These are phyloP conservation scores for Harpagoxenus sublaevis DNA, from an alignment of 2,888 invertebrate genomes.

Conservation along the genomic window DNA sequence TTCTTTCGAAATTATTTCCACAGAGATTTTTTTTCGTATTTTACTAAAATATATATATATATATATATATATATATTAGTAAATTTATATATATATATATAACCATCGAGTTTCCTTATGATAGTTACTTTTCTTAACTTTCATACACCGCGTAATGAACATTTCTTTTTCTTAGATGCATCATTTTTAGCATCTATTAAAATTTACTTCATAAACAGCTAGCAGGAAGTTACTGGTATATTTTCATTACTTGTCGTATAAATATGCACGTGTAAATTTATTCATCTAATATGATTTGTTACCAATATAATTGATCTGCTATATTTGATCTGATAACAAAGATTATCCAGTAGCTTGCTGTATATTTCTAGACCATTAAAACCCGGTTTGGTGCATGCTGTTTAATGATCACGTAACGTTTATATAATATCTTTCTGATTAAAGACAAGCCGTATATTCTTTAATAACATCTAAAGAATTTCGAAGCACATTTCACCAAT, in stretches of 20 bases:
- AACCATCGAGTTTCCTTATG: slow-evolving; percentile 46
- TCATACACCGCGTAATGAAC: slow-evolving; percentile 16
- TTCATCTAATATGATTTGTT: not conserved
- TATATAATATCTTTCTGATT: slow-evolving; percentile 10
- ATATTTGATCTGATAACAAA: not conserved
- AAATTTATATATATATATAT: not conserved
- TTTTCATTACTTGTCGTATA: not conserved
- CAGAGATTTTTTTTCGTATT: not conserved
- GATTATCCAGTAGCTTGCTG: slow-evolving; percentile 40
- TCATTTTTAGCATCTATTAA: slow-evolving; percentile 25
- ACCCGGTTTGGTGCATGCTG: slow-evolving; percentile 16
- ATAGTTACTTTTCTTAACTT: slow-evolving; percentile 10
- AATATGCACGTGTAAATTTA: not conserved
- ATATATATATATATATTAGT: not conserved
- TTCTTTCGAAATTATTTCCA: not conserved
- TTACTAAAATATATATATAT: not conserved
- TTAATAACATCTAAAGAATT: not conserved
- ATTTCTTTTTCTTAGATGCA: slow-evolving; percentile 29
- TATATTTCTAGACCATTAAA: slow-evolving; percentile 1
- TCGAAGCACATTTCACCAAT: slow-evolving; percentile 17
- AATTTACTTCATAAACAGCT: slow-evolving; percentile 10
- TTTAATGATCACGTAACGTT: slow-evolving; percentile 18
- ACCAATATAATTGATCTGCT: not conserved
- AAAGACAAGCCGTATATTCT: not conserved
- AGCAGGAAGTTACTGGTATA: slow-evolving; percentile 36